phyloP scores from a whole-genome alignment of 2,797 vertebrate genomes.

The Bovichtus diacanthus region DNA sequence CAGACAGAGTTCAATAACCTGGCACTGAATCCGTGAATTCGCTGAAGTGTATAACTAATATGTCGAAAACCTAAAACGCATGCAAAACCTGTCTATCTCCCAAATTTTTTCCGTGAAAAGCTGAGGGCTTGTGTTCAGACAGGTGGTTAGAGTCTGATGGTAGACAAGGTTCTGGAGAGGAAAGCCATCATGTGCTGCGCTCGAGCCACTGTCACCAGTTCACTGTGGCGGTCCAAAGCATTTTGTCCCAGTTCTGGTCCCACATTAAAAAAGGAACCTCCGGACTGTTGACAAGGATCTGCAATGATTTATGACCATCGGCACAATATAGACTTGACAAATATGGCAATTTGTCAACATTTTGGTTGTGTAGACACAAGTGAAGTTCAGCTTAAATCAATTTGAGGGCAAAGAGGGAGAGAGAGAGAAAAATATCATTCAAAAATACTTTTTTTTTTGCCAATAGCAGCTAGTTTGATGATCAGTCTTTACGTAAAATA shows the following conservation, averaged over 20 bases:
- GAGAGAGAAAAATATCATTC: background rate
- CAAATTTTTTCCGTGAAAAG: background rate
- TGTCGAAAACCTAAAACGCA: constrained; percentile 22
- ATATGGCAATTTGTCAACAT: constrained; percentile 12
- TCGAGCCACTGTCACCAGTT: background rate
- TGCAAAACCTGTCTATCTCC: constrained; percentile 18
- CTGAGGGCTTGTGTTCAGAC: background rate
- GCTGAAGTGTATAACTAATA: background rate
- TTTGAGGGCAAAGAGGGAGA: constrained; percentile 11
- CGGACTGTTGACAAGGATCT: background rate
- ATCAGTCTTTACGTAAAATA: constrained; percentile 48
- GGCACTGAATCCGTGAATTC: background rate
- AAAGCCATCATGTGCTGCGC: background rate
- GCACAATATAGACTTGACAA: constrained; percentile 2
- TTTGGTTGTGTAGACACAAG: constrained; percentile 26
- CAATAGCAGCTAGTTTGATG: constrained; percentile 67
- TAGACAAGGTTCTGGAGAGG: constrained; percentile 8
- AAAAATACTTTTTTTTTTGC: constrained; percentile 38
- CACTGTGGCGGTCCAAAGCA: constrained; percentile 13
- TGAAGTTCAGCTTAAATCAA: constrained; percentile 41
- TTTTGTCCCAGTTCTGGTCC: constrained; percentile 4
- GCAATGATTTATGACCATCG: constrained; percentile 3
- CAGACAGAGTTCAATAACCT: background rate
- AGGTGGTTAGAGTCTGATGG: constrained; percentile 14
- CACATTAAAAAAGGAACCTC: constrained; percentile 16